Evolutionary conservation across 1,140 invertebrate genomes (phyloP).

Genomic region (Cephus cinctus): DNA sequence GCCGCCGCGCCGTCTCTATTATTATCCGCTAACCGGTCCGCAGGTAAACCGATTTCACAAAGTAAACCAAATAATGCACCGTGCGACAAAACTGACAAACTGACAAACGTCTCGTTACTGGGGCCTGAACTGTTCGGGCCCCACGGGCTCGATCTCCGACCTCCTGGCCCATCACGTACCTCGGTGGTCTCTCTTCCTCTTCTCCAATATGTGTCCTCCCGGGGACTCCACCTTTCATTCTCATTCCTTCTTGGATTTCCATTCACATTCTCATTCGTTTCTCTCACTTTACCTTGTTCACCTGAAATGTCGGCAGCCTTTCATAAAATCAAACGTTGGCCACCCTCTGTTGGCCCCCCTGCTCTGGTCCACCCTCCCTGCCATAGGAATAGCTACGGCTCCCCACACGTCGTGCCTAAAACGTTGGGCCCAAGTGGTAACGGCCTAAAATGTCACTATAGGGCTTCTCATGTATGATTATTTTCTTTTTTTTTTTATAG

Average conservation of each 20-base stretch:
- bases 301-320: conserved; percentile 5
- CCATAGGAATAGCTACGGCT: too few relatives aligned
- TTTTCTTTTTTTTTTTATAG: too few relatives aligned
- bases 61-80: conserved; percentile 27
- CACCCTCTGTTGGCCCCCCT: too few relatives aligned
- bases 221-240: too few relatives aligned
- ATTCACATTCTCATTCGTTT: conserved; percentile 4
- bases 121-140: too few relatives aligned
- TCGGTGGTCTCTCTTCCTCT: not conserved
- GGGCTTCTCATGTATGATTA: too few relatives aligned
- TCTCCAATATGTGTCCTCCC: too few relatives aligned
- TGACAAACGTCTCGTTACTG: too few relatives aligned
- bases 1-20: conserved; percentile 12
- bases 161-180: conserved; percentile 8
- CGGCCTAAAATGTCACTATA: too few relatives aligned
- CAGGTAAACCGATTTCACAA: conserved; percentile 31
- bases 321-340: conserved; percentile 17
- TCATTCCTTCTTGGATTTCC: not conserved
- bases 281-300: not conserved
- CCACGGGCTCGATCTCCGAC: not conserved
- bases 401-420: too few relatives aligned
- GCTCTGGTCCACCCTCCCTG: too few relatives aligned
- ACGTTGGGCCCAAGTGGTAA: too few relatives aligned
- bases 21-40: conserved; percentile 18
- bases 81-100: conserved; percentile 24